Percentiles rank a stretch among this genome's conserved stretches.
Evolutionary conservation across 2,888 invertebrate species (phyloP).

Genomic region (Apamea anceps): DNA sequence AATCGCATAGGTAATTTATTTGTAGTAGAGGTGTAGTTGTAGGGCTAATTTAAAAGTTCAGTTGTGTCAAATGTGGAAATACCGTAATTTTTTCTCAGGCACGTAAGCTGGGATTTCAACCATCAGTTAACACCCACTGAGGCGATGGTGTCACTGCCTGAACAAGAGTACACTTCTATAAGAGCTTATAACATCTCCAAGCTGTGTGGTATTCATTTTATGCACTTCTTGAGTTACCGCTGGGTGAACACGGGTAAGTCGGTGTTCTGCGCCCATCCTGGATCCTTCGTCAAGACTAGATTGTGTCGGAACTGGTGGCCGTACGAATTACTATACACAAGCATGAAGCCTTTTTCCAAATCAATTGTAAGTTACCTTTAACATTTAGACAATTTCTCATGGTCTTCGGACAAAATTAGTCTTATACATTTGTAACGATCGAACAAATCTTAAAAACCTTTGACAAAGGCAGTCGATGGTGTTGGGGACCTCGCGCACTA

Average conservation of each 20-base stretch:
- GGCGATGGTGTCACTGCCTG: constrained; percentile 92
- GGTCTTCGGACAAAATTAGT: not conserved
- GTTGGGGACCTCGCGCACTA: not conserved
- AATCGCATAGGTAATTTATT: constrained; percentile 95
- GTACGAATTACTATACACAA: constrained; percentile 93
- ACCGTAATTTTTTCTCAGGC: constrained; percentile 70
- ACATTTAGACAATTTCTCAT: not conserved
- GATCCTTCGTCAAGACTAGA: constrained; percentile 96
- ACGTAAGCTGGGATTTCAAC: constrained; percentile 78
- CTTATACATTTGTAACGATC: not conserved
- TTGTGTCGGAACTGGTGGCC: constrained; percentile 96
- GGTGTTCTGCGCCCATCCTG: constrained; percentile 96
- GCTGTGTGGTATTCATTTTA: constrained; percentile 94
- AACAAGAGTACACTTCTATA: constrained; percentile 94
- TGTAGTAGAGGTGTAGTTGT: constrained; percentile 3
- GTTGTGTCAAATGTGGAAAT: not conserved
- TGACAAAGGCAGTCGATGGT: not conserved
- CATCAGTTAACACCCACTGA: constrained; percentile 84
- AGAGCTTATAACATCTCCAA: constrained; percentile 97
- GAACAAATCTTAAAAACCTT: not conserved
- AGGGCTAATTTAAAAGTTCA: not conserved
- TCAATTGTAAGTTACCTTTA: constrained; percentile 92
- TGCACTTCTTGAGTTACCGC: constrained; percentile 91
- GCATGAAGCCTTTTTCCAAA: constrained; percentile 97
- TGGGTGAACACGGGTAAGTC: constrained; percentile 92